Percentiles rank a stretch among this genome's conserved stretches.
Conservation (phyloP, 1,140 invertebrate genomes). For the Zeugodacus cucurbitae region DNA sequence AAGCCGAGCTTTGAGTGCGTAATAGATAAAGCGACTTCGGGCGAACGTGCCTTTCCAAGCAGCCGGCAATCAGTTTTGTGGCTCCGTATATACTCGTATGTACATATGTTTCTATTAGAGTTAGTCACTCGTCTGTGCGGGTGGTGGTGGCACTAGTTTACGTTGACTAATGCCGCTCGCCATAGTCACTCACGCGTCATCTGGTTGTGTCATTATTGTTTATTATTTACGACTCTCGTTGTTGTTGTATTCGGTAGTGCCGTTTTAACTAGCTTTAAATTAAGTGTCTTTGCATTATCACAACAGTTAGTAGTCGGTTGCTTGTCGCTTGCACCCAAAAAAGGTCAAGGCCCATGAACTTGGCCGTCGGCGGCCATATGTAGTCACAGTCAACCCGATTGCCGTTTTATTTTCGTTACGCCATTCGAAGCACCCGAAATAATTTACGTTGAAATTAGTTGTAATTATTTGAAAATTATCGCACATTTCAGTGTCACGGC, state of each 20-base stretch:
- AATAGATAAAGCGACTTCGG: background rate
- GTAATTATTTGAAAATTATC: background rate
- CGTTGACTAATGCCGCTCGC: background rate
- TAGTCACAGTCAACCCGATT: background rate
- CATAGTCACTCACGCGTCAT: background rate
- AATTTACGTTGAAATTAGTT: background rate
- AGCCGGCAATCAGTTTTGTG: background rate
- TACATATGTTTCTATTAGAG: background rate
- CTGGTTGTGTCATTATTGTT: background rate
- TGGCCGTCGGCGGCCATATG: background rate
- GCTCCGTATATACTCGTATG: background rate
- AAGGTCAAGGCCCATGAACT: conserved; percentile 28
- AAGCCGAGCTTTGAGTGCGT: background rate
- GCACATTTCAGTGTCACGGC: background rate
- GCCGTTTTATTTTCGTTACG: background rate
- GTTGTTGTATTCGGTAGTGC: background rate
- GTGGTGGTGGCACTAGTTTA: background rate
- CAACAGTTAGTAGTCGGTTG: background rate
- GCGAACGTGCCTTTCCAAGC: background rate
- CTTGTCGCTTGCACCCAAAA: background rate
- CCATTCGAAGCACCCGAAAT: background rate
- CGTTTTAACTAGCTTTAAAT: background rate
- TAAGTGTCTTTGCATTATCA: background rate
- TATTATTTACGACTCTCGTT: background rate
- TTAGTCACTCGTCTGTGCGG: conserved; percentile 1